Conservation (phyloP, 2,113 vertebrate species). For the Formicarius rufipectus region DNA sequence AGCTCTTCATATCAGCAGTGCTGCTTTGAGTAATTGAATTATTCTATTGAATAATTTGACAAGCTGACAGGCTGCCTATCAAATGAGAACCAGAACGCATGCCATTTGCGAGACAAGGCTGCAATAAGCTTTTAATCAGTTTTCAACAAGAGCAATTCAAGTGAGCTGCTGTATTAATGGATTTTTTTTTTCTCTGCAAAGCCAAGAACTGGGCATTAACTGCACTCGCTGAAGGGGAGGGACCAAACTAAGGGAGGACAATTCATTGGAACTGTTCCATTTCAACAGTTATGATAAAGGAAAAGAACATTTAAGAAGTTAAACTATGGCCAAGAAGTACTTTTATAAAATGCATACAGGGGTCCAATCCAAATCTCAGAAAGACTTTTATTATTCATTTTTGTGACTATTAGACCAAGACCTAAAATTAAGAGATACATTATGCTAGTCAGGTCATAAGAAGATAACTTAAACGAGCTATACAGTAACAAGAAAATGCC, state of each 20-base stretch:
- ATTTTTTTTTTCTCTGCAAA: neutral
- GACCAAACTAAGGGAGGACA: neutral
- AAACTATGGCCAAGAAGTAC: neutral
- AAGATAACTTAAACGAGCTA: neutral
- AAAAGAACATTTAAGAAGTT: neutral
- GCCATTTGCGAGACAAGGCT: neutral
- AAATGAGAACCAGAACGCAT: neutral
- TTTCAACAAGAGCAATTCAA: neutral
- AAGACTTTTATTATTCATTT: neutral
- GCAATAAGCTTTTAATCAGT: slow-evolving; percentile 33
- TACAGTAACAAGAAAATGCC: neutral
- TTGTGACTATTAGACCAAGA: neutral
- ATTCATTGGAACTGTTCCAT: neutral
- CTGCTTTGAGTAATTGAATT: slow-evolving; percentile 1
- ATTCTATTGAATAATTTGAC: neutral
- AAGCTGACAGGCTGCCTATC: slow-evolving; percentile 15
- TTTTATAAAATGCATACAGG: neutral
- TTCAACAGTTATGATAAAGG: neutral
- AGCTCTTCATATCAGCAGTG: neutral
- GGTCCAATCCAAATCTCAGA: neutral
- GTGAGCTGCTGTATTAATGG: neutral
- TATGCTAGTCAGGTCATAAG: neutral
- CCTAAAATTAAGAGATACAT: neutral
- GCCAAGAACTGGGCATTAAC: neutral
- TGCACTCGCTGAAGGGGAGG: neutral